Conservation (phyloP, 1,140 invertebrate species). For the Apis laboriosa region DNA sequence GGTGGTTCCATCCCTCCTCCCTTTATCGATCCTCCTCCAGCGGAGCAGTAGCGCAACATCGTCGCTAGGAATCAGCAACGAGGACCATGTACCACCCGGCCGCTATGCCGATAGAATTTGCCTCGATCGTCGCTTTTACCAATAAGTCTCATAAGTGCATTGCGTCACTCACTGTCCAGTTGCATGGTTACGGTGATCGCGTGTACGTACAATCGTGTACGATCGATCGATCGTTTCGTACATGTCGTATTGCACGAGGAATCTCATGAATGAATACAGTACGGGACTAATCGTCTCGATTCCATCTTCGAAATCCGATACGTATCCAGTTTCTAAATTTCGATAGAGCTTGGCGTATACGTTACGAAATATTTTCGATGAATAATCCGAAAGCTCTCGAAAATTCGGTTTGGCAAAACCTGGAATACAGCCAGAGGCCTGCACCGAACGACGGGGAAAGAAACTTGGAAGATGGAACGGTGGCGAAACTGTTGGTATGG, state of each 20-base stretch:
- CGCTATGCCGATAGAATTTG: conserved; percentile 76
- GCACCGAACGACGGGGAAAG: neutral
- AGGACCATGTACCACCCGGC: conserved; percentile 68
- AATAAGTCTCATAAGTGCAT: conserved; percentile 31
- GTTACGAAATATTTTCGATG: too few relatives aligned
- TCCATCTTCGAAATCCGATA: too few relatives aligned
- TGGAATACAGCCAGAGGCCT: neutral
- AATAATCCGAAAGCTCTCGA: too few relatives aligned
- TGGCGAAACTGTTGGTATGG: too few relatives aligned
- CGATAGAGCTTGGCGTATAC: too few relatives aligned
- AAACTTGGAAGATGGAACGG: neutral
- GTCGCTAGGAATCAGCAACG: conserved; percentile 56
- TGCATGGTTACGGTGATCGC: neutral
- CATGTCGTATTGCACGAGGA: neutral
- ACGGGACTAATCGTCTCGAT: too few relatives aligned
- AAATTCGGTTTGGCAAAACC: neutral
- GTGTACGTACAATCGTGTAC: neutral
- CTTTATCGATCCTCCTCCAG: conserved; percentile 77
- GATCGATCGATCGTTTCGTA: neutral
- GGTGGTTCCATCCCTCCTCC: conserved; percentile 63
- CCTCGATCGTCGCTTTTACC: conserved; percentile 59
- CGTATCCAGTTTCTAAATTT: too few relatives aligned
- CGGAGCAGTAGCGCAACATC: conserved; percentile 52
- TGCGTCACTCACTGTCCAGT: conserved; percentile 48
- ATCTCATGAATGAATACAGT: neutral